Conservation (phyloP, 1,140 invertebrate species). For the Potamilus streckersoni region DNA sequence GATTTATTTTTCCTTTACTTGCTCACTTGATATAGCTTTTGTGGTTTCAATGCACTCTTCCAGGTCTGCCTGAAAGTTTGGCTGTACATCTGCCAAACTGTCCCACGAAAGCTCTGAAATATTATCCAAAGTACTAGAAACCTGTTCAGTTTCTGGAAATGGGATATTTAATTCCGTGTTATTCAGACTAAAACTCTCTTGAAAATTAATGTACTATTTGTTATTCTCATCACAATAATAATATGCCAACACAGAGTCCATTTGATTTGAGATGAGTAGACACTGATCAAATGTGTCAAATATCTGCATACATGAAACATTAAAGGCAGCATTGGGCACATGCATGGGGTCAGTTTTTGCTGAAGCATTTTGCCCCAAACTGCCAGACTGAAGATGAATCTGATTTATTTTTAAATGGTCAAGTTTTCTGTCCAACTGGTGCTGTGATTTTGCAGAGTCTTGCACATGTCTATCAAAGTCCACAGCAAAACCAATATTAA, state of each 20-base stretch:
- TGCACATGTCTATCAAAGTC: constrained; percentile 67
- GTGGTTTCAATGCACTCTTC: too few species aligned
- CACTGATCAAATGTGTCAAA: constrained; percentile 89
- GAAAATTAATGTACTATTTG: constrained; percentile 79
- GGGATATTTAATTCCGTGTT: too few species aligned
- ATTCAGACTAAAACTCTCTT: constrained; percentile 88
- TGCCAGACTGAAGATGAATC: constrained; percentile 28
- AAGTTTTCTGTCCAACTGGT: constrained; percentile 25
- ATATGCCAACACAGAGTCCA: constrained; percentile 89
- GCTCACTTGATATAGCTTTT: too few species aligned
- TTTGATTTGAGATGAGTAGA: constrained; percentile 83
- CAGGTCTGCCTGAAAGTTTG: too few species aligned
- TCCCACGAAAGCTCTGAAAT: too few species aligned
- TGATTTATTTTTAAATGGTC: constrained; percentile 37
- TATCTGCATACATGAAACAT: constrained; percentile 61
- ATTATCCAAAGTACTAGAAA: too few species aligned
- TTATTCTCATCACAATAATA: constrained; percentile 87
- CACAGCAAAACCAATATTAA: constrained; percentile 78
- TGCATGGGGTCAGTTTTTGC: constrained; percentile 13
- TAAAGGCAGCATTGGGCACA: constrained; percentile 14
- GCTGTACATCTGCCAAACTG: too few species aligned
- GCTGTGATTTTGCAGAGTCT: constrained; percentile 13
- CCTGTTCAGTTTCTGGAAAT: too few species aligned
- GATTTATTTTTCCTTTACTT: too few species aligned
- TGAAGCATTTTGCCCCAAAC: constrained; percentile 21